A percentile compares a stretch with the other conserved stretches of the same genome.
phyloP scores from a whole-genome alignment of 2,797 vertebrate genomes.

The Melanotaenia maccullochi region DNA sequence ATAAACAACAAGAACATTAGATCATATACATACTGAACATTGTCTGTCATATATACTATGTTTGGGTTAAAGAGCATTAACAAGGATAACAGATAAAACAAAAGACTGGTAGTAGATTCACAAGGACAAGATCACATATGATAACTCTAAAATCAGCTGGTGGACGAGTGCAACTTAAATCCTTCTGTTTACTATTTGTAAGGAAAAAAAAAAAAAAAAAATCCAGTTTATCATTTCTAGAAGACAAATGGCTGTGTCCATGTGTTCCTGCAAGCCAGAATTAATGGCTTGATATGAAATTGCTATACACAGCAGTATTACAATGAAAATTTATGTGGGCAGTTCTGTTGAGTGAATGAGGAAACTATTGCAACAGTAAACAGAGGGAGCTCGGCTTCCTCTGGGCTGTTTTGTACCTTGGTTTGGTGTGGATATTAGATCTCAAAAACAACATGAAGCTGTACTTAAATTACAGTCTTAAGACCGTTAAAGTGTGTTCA shows the following conservation, averaged over 20 bases:
- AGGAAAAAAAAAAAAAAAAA: not conserved
- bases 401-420: not conserved
- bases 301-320: not conserved
- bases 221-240: not conserved
- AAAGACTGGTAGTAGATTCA: constrained; percentile 8
- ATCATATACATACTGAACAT: not conserved
- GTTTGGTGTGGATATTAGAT: too few species aligned
- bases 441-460: too few species aligned
- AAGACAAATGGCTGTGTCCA: constrained; percentile 14
- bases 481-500: not conserved
- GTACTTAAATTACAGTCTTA: not conserved
- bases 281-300: constrained; percentile 31
- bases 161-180: not conserved
- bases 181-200: not conserved
- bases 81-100: not conserved
- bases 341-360: not conserved
- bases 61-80: constrained; percentile 15
- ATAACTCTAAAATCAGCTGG: constrained; percentile 11
- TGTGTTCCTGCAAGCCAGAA: constrained; percentile 12
- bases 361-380: not conserved
- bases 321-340: not conserved
- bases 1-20: too few species aligned
- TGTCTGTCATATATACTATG: too few species aligned
- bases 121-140: constrained; percentile 29
- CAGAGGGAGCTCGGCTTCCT: not conserved